Evolutionary conservation across 2,888 invertebrate genomes (phyloP).

Genomic region (Osedax frankpressi): DNA sequence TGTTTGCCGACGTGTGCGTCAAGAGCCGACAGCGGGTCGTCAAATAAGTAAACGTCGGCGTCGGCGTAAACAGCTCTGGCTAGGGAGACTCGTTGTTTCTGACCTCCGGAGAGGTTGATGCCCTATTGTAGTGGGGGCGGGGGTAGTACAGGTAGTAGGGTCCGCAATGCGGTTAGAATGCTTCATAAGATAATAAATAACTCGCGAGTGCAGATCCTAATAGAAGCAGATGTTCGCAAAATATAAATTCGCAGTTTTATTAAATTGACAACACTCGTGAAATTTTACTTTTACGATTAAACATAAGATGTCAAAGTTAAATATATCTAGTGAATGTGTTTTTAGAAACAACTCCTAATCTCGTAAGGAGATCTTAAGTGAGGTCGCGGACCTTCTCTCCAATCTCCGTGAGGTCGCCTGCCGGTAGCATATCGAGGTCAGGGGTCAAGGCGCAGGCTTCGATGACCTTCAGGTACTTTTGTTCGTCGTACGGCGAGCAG

Average conservation of each 20-base stretch:
- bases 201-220: too few species aligned
- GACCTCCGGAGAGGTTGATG: slow-evolving; percentile 22
- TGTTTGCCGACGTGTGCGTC: slow-evolving; percentile 23
- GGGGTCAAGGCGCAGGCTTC: slow-evolving; percentile 77
- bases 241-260: too few species aligned
- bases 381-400: slow-evolving; percentile 63
- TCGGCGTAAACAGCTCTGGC: slow-evolving; percentile 22
- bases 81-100: slow-evolving; percentile 20
- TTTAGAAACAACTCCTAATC: too few species aligned
- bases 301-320: too few species aligned
- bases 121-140: slow-evolving; percentile 12
- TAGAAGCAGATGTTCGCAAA: too few species aligned
- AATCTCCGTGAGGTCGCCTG: slow-evolving; percentile 88
- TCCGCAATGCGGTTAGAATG: too few species aligned
- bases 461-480: slow-evolving; percentile 64
- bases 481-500: slow-evolving; percentile 60
- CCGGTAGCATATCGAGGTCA: slow-evolving; percentile 76
- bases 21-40: slow-evolving; percentile 21
- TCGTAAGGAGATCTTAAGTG: not conserved
- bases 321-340: too few species aligned
- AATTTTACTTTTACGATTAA: too few species aligned
- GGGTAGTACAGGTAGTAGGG: not conserved
- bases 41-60: slow-evolving; percentile 19
- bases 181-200: too few species aligned
- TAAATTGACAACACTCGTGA: too few species aligned